These are phyloP conservation scores for Rhingia campestris DNA, from an alignment of 2,888 invertebrate species.

Conservation along the genomic window DNA sequence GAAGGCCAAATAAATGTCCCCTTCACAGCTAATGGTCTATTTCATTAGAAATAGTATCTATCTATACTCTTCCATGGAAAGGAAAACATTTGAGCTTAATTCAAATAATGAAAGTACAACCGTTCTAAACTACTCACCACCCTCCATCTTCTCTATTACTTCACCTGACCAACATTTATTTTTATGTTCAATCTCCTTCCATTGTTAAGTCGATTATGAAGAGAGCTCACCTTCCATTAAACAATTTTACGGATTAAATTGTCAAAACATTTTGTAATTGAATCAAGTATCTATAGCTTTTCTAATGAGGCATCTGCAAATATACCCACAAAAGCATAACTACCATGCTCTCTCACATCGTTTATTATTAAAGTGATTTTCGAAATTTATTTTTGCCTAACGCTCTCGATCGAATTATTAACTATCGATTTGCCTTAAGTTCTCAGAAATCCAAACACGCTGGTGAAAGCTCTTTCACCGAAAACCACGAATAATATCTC, in stretches of 20 bases:
- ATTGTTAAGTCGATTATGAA: constrained; percentile 19
- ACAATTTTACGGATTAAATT: constrained; percentile 28
- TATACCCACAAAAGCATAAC: constrained; percentile 1
- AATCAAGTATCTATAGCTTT: constrained; percentile 19
- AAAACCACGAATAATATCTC: constrained; percentile 37
- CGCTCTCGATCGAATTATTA: constrained; percentile 46
- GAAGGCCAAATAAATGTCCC: too few relatives aligned
- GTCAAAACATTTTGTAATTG: constrained; percentile 8
- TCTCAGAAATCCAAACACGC: constrained; percentile 33
- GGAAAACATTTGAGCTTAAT: too few relatives aligned
- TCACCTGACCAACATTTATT: background rate
- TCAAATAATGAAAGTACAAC: too few relatives aligned
- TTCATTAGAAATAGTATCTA: too few relatives aligned
- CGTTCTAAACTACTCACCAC: too few relatives aligned
- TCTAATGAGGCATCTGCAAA: background rate
- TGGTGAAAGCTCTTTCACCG: constrained; percentile 56
- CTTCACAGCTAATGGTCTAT: too few relatives aligned
- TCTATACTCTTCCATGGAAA: too few relatives aligned
- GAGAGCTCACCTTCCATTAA: background rate
- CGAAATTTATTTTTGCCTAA: constrained; percentile 38
- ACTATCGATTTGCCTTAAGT: constrained; percentile 54
- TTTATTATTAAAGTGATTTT: constrained; percentile 9
- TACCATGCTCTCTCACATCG: constrained; percentile 12
- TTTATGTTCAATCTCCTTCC: background rate
- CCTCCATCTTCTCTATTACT: too few relatives aligned